phyloP scores from a whole-genome alignment of 2,888 invertebrate species.

The Volucella zonaria region DNA sequence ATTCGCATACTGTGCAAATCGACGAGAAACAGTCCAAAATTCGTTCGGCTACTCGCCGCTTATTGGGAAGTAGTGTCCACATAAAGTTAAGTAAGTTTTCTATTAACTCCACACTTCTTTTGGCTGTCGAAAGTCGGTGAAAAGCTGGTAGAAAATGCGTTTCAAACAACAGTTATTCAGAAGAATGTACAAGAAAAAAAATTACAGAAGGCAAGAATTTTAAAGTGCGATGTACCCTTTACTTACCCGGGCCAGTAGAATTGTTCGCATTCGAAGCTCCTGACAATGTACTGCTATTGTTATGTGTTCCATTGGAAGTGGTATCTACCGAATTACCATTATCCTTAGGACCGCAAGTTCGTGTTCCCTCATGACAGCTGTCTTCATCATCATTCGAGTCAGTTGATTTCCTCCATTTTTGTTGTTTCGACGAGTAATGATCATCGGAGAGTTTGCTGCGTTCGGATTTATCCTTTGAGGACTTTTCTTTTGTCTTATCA shows the following conservation, averaged over 20 bases:
- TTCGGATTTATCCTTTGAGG: constrained; percentile 80
- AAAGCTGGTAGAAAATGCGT: no score
- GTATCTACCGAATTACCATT: constrained; percentile 48
- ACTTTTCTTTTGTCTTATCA: constrained; percentile 73
- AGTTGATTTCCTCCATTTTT: constrained; percentile 88
- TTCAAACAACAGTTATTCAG: not conserved
- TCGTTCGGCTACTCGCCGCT: no score
- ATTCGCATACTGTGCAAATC: no score
- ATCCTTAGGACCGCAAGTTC: constrained; percentile 28
- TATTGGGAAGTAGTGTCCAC: no score
- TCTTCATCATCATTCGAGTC: constrained; percentile 90
- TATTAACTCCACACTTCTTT: no score
- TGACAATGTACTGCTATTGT: constrained; percentile 51
- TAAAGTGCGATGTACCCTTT: not conserved
- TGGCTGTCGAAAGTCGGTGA: no score
- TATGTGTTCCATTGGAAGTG: constrained; percentile 46
- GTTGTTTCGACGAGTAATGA: constrained; percentile 87
- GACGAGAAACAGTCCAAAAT: no score
- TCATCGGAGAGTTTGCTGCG: constrained; percentile 84
- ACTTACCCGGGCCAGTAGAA: constrained; percentile 48
- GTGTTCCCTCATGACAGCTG: constrained; percentile 79
- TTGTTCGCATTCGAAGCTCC: constrained; percentile 49
- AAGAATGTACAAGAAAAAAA: not conserved
- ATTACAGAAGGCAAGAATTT: not conserved
- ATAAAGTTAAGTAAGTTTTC: no score